Evolutionary conservation across 2,113 vertebrate genomes (phyloP).

Genomic region (Coreoperca whiteheadi): DNA sequence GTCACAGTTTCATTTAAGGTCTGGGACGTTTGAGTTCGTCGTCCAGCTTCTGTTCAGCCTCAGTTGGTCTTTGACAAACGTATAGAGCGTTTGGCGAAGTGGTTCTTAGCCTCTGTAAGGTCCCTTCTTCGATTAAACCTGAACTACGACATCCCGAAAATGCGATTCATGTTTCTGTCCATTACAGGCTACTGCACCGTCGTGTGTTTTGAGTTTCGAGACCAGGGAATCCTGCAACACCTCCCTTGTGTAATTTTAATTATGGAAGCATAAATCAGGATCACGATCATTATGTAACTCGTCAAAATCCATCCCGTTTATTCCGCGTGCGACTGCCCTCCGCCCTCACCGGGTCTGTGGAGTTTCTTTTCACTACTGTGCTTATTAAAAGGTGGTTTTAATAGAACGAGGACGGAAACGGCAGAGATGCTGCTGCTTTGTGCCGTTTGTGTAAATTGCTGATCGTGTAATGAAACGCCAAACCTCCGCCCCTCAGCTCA

Average conservation of each 20-base stretch:
- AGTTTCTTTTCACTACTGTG: not conserved
- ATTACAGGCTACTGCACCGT: too few relatives aligned
- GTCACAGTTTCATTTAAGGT: not conserved
- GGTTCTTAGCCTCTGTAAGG: not conserved
- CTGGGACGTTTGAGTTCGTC: not conserved
- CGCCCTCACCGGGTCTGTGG: not conserved
- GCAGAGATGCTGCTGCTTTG: not conserved
- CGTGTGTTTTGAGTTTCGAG: too few relatives aligned
- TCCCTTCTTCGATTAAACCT: too few relatives aligned
- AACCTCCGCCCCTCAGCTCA: constrained; percentile 20
- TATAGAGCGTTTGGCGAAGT: too few relatives aligned
- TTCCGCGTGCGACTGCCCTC: not conserved
- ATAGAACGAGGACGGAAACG: not conserved
- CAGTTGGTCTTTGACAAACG: not conserved
- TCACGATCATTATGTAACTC: not conserved
- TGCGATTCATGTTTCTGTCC: too few relatives aligned
- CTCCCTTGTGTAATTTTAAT: not conserved
- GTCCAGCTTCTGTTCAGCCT: not conserved
- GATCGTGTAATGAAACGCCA: constrained; percentile 3
- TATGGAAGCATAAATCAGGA: not conserved
- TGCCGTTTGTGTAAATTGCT: not conserved
- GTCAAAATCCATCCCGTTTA: not conserved
- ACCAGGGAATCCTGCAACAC: not conserved
- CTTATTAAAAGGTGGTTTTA: not conserved
- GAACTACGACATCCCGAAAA: too few relatives aligned